Evolutionary conservation across 1,140 invertebrate genomes (phyloP).

Genomic region (Lepidostoma basale): DNA sequence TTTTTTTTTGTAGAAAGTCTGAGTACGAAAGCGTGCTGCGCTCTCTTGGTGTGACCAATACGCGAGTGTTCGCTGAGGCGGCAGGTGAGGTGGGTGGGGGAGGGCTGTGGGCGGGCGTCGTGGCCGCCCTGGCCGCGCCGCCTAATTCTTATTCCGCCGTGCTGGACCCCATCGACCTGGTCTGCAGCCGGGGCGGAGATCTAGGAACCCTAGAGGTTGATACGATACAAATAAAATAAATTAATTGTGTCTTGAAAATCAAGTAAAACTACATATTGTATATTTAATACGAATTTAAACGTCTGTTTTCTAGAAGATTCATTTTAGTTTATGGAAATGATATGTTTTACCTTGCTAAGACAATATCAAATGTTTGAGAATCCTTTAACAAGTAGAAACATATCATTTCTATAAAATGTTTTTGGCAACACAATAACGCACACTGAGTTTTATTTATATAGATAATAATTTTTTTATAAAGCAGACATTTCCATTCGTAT

Average conservation of each 20-base stretch:
- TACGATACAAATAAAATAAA: neutral
- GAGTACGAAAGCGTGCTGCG: conserved; percentile 63
- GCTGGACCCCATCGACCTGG: conserved; percentile 74
- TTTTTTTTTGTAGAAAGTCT: conserved; percentile 49
- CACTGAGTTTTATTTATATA: too few relatives aligned
- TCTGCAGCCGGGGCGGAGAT: conserved; percentile 71
- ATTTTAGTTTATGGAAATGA: too few relatives aligned
- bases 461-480: too few relatives aligned
- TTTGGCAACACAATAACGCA: too few relatives aligned
- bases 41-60: conserved; percentile 61
- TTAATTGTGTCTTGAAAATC: neutral
- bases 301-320: too few relatives aligned
- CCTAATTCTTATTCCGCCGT: conserved; percentile 78
- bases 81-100: conserved; percentile 63
- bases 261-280: too few relatives aligned
- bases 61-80: conserved; percentile 64
- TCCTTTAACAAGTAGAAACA: too few relatives aligned
- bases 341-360: too few relatives aligned
- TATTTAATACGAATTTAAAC: too few relatives aligned
- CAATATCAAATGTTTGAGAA: too few relatives aligned
- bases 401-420: too few relatives aligned
- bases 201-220: conserved; percentile 68
- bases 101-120: conserved; percentile 68
- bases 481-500: too few relatives aligned
- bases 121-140: conserved; percentile 74